phyloP scores from a whole-genome alignment of 2,797 vertebrate genomes.

The Mallotus villosus region DNA sequence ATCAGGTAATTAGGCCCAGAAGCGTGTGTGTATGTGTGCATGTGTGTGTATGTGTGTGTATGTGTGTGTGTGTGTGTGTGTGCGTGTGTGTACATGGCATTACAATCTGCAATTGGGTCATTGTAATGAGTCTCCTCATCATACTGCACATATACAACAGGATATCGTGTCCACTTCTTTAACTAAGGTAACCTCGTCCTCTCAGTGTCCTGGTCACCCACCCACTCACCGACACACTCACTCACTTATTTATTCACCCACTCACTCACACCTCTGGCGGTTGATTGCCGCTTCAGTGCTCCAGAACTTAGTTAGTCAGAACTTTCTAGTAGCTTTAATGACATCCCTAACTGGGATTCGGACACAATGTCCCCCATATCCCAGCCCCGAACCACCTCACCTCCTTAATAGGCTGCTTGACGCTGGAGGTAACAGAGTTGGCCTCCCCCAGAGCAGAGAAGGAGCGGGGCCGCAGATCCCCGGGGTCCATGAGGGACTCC shows the following conservation, averaged over 20 bases:
- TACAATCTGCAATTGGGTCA: background rate
- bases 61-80: background rate
- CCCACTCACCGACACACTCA: background rate
- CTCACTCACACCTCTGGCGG: background rate
- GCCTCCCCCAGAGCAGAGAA: conserved; percentile 70
- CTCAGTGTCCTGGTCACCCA: background rate
- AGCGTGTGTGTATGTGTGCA: too few species aligned
- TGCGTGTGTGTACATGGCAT: background rate
- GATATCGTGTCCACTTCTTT: background rate
- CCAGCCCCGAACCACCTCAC: conserved; percentile 47
- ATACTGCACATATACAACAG: background rate
- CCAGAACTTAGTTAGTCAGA: too few species aligned
- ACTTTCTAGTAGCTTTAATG: too few species aligned
- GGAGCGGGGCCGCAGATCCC: conserved; percentile 59
- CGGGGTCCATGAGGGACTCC: conserved; percentile 38
- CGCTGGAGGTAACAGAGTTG: conserved; percentile 69
- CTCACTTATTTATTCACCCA: background rate
- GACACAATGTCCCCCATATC: background rate
- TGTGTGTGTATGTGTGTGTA: too few species aligned
- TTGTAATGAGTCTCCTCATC: background rate
- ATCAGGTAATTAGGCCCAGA: too few species aligned
- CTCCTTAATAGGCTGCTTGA: conserved; percentile 67
- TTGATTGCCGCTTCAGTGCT: too few species aligned
- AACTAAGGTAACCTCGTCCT: background rate
- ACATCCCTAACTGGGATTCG: too few species aligned